Base-by-base conservation (phyloP, 64 coral and sea anemone species). In the Stichodactyla mertensii region DNA sequence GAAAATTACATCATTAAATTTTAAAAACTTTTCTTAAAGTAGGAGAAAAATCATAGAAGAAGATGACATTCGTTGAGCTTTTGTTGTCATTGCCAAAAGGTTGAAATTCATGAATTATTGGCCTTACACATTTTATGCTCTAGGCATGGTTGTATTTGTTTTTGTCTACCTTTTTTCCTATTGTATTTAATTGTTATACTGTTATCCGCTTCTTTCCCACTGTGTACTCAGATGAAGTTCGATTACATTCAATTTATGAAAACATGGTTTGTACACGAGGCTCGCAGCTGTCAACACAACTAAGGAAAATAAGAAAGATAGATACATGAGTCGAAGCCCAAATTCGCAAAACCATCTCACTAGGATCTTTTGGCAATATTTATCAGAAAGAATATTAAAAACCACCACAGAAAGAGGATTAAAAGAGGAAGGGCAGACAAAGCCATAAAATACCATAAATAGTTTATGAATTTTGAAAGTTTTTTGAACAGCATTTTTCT, bases 211-310 rank as follows among this genome's bases (percentile, higher is more conserved):
- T n/a, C 7, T 74, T 74, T 81, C 78, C 36, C 4, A 55, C 78
- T 81, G 78, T 81, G 78, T 81, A 74, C 27, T 31, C 69, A 74
- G 69, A 74, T 74, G 69, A 27, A 74, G 4, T 81, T 53, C 78
- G 78, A 55, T 81, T 81, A 81, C 78, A 81, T 81, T 81, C 78
- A 15, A 20, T 81, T 74, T 69, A 23, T 81, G 78, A 81, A 81
- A 81, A 81, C 78, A 81, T 28, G 18, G 12, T 3, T 52, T 81
- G 52, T 55, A 52, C 53, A 74, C 19, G 10, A 7, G 69, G 7
- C 24, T 27, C 22, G 10, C 69, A 74, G 69, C 23, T 74, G 69
- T 74, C 10, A 74, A 31, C 24, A 74, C 69, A 74, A 28, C n/a
- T n/a, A 74, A 27, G 24, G 36, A 23, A 12, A 66, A 66, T n/a